A percentile compares a stretch with the other conserved stretches of the same genome.
Conservation (phyloP, 2,797 vertebrate species). For the Onychomys arenicola region DNA sequence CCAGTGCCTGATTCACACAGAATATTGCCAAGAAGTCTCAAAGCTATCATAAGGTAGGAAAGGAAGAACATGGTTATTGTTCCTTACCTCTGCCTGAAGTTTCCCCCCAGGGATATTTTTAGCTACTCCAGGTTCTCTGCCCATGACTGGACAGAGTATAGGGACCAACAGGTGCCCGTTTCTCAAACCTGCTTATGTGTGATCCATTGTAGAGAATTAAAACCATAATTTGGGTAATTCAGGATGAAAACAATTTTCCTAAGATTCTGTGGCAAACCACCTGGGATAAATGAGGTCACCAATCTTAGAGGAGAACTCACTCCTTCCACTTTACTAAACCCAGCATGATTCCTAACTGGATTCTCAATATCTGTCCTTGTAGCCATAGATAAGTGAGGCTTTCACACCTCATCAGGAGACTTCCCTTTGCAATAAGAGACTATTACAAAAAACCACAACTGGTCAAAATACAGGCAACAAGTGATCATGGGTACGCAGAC, state of each 20-base stretch:
- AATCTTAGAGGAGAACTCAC: background rate
- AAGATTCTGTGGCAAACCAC: background rate
- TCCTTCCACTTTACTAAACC: too few species aligned
- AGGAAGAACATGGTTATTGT: background rate
- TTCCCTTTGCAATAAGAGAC: background rate
- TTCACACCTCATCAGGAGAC: background rate
- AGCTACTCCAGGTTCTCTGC: background rate
- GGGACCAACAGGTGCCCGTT: background rate
- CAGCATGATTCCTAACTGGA: background rate
- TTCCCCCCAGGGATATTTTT: background rate
- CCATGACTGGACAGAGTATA: background rate
- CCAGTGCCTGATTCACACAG: background rate
- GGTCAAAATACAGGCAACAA: background rate
- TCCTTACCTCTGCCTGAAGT: slow-evolving; percentile 3
- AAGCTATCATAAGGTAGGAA: background rate
- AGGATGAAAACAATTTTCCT: background rate
- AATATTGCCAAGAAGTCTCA: slow-evolving; percentile 4
- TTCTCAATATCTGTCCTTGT: background rate
- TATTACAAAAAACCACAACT: background rate
- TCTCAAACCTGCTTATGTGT: background rate
- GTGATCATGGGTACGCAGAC: background rate
- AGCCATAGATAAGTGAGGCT: background rate
- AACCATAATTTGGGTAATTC: slow-evolving; percentile 28
- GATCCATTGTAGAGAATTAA: background rate
- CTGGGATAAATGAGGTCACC: background rate